phyloP scores from a whole-genome alignment of 2,888 invertebrate genomes.

The Protodeltote pygarga region DNA sequence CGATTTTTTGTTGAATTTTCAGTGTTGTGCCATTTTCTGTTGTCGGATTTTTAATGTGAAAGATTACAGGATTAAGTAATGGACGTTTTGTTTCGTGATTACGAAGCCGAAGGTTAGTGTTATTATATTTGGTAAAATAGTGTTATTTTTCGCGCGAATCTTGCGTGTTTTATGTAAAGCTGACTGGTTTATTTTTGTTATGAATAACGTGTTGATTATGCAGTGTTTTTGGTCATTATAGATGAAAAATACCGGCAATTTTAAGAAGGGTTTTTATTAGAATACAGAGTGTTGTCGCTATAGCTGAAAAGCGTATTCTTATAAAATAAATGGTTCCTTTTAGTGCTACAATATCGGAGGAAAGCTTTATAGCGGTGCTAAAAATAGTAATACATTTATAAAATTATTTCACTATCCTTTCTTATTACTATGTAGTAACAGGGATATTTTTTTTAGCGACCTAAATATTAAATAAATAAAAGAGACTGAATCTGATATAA shows the following conservation, averaged over 20 bases:
- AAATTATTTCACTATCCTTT: slow-evolving; percentile 9
- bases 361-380: neutral
- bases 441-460: too few relatives aligned
- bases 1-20: slow-evolving; percentile 38
- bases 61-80: slow-evolving; percentile 52
- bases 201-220: slow-evolving; percentile 34
- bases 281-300: too few relatives aligned
- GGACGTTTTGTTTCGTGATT: slow-evolving; percentile 54
- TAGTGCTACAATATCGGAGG: neutral
- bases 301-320: too few relatives aligned
- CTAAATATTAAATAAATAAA: too few relatives aligned
- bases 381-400: slow-evolving; percentile 15
- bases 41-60: slow-evolving; percentile 54
- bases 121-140: slow-evolving; percentile 16
- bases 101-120: slow-evolving; percentile 47
- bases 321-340: neutral
- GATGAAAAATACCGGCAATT: slow-evolving; percentile 1
- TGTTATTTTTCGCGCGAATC: slow-evolving; percentile 12
- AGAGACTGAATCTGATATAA: too few relatives aligned
- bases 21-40: slow-evolving; percentile 45
- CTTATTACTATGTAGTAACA: too few relatives aligned
- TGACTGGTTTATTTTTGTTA: slow-evolving; percentile 40
- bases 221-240: slow-evolving; percentile 13
- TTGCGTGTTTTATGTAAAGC: slow-evolving; percentile 13
- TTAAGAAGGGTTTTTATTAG: too few relatives aligned